Evolutionary conservation across 1,140 invertebrate genomes (phyloP).

Genomic region (Trachymyrmex cornetzi): DNA sequence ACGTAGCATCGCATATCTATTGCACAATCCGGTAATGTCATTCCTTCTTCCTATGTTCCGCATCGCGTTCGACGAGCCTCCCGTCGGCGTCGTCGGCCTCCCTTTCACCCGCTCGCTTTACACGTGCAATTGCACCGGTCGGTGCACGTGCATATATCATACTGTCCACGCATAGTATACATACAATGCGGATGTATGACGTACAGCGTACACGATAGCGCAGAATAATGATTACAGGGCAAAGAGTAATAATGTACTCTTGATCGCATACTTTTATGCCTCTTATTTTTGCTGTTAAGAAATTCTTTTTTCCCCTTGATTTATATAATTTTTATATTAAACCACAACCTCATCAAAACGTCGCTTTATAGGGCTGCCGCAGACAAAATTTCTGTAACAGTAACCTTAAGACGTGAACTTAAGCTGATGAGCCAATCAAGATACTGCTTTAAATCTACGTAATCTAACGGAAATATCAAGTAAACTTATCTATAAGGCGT

Average conservation of each 20-base stretch:
- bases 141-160: slow-evolving; percentile 30
- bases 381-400: too few species aligned
- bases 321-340: not conserved
- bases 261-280: not conserved
- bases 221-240: not conserved
- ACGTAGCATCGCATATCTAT: slow-evolving; percentile 67
- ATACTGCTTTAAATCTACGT: too few species aligned
- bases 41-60: slow-evolving; percentile 60
- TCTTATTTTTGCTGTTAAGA: not conserved
- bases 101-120: slow-evolving; percentile 41
- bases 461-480: too few species aligned
- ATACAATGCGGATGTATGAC: slow-evolving; percentile 41
- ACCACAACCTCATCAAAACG: not conserved
- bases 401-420: too few species aligned
- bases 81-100: slow-evolving; percentile 24
- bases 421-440: too few species aligned
- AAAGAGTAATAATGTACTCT: slow-evolving; percentile 6
- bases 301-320: not conserved
- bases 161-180: slow-evolving; percentile 26
- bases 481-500: too few species aligned
- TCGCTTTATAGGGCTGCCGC: not conserved
- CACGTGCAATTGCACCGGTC: slow-evolving; percentile 43
- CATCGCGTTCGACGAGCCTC: slow-evolving; percentile 17
- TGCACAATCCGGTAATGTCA: slow-evolving; percentile 53
- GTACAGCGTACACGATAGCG: not conserved